These are phyloP conservation scores for Andrena bucephala DNA, from an alignment of 2,888 invertebrate genomes.

Conservation along the genomic window DNA sequence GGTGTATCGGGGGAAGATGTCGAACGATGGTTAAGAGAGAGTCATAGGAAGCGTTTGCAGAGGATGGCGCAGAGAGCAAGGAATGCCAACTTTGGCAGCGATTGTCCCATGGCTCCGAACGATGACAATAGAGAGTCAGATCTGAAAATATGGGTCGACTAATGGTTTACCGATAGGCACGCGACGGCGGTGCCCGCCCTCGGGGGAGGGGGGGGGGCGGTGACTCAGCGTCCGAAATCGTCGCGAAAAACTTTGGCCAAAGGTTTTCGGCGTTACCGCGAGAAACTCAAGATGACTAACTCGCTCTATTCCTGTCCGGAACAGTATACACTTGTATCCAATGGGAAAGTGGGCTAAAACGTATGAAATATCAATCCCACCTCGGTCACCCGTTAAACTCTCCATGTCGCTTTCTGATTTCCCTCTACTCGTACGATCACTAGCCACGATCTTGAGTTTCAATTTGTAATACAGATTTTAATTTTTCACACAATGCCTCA, in stretches of 20 bases:
- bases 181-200: neutral
- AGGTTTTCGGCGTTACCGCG: constrained; percentile 64
- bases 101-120: neutral
- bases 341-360: constrained; percentile 71
- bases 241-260: constrained; percentile 59
- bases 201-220: constrained; percentile 35
- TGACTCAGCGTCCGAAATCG: constrained; percentile 68
- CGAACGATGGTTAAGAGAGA: neutral
- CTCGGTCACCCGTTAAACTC: constrained; percentile 50
- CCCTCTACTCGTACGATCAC: neutral
- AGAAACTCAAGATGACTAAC: constrained; percentile 71
- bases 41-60: constrained; percentile 6
- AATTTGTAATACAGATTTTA: neutral
- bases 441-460: neutral
- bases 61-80: neutral
- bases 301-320: constrained; percentile 68
- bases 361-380: constrained; percentile 59
- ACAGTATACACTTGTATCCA: constrained; percentile 66
- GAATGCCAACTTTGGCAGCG: constrained; percentile 24
- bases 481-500: neutral
- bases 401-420: constrained; percentile 12
- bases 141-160: constrained; percentile 11
- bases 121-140: constrained; percentile 8
- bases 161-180: constrained; percentile 10
- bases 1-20: neutral